Percentiles rank a stretch among this genome's conserved stretches.
These are phyloP conservation scores for Sphinx pinastri DNA, from an alignment of 2,888 invertebrate genomes.

Conservation along the genomic window DNA sequence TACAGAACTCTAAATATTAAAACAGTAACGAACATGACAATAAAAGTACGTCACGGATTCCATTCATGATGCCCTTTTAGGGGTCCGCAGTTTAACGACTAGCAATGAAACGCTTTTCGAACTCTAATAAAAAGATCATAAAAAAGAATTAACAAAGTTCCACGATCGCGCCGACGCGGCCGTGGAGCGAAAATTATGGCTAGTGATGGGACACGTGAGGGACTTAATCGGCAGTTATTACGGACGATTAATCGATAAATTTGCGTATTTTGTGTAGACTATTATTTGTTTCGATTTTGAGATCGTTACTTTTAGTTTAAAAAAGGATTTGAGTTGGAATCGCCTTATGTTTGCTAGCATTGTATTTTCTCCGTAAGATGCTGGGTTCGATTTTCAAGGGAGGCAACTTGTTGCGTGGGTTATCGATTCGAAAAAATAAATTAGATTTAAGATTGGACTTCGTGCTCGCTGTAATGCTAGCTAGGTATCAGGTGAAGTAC, in stretches of 20 bases:
- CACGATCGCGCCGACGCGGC: constrained; percentile 30
- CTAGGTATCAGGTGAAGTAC: no score
- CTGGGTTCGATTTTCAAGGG: no score
- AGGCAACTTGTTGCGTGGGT: no score
- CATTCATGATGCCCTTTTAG: constrained; percentile 64
- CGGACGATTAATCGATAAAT: neutral
- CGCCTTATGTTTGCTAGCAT: no score
- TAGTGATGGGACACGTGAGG: constrained; percentile 25
- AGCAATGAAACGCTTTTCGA: constrained; percentile 70
- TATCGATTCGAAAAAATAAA: no score
- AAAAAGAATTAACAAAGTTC: constrained; percentile 68
- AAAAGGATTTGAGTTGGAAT: no score
- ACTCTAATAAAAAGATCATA: constrained; percentile 76
- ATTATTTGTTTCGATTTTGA: neutral
- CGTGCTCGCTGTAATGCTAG: no score
- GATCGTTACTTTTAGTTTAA: neutral
- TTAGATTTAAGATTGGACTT: no score
- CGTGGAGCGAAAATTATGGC: constrained; percentile 26
- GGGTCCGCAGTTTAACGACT: constrained; percentile 71
- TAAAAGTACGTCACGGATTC: constrained; percentile 64
- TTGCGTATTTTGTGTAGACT: neutral
- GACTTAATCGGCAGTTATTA: constrained; percentile 33
- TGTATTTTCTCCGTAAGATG: no score
- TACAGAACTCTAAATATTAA: constrained; percentile 56
- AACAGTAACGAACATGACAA: constrained; percentile 70